phyloP scores from a whole-genome alignment of 2,797 vertebrate species.

The Sebastes steindachneri region DNA sequence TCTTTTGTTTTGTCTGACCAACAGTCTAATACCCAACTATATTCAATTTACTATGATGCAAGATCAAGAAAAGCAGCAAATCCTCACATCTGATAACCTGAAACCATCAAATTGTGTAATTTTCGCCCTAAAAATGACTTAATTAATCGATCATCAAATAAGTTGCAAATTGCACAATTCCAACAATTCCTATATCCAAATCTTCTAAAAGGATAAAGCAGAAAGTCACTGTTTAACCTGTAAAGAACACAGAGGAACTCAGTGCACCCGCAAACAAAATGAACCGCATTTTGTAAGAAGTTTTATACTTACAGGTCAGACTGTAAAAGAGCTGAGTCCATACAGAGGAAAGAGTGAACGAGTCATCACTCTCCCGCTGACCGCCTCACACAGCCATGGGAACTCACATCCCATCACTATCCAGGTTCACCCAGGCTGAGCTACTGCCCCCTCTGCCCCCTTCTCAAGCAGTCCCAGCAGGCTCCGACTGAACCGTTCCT shows the following conservation, averaged over 20 bases:
- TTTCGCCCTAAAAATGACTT: background rate
- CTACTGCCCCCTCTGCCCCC: constrained; percentile 36
- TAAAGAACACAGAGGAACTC: background rate
- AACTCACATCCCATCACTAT: constrained; percentile 72
- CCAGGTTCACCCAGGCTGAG: constrained; percentile 38
- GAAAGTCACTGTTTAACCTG: background rate
- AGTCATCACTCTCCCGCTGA: constrained; percentile 45
- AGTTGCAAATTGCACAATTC: background rate
- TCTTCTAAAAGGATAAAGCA: background rate
- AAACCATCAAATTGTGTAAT: background rate
- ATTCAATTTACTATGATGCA: background rate
- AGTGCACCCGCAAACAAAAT: background rate
- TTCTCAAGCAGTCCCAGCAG: constrained; percentile 29
- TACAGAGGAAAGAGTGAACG: constrained; percentile 31
- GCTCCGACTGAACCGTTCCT: constrained; percentile 14
- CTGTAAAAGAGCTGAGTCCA: constrained; percentile 20
- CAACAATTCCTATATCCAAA: background rate
- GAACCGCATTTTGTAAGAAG: background rate
- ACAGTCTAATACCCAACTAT: background rate
- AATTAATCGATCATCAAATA: background rate
- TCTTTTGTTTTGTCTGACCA: background rate
- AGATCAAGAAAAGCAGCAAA: background rate
- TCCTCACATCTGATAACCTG: background rate
- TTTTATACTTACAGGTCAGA: constrained; percentile 51
- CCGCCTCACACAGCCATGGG: constrained; percentile 74